Percentiles rank a stretch among this genome's conserved stretches.
Conservation (phyloP, 2,797 vertebrate species). For the Lepus townsendii region DNA sequence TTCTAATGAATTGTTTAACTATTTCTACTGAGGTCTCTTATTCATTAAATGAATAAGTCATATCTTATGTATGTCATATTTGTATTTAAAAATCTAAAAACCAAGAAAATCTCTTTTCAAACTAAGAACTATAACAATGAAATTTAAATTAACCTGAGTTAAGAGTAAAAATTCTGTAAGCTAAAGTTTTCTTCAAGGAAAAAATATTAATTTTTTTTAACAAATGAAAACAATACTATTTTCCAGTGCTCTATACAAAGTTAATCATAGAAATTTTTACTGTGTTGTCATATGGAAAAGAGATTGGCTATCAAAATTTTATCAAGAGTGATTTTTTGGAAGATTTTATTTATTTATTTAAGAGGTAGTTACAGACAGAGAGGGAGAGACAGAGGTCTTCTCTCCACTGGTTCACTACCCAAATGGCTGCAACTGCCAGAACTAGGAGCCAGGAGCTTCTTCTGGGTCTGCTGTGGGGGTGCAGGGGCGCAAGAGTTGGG, state of each 20-base stretch:
- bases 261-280: constrained; percentile 17
- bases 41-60: neutral
- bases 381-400: no score
- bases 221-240: neutral
- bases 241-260: constrained; percentile 19
- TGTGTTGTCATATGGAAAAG: constrained; percentile 21
- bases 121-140: no score
- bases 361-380: no score
- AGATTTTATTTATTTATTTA: no score
- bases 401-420: no score
- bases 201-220: neutral
- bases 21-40: neutral
- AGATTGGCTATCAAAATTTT: neutral
- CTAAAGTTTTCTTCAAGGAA: no score
- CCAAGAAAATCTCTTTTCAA: neutral
- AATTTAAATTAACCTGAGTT: no score
- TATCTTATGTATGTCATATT: constrained; percentile 1
- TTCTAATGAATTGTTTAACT: neutral
- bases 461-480: no score
- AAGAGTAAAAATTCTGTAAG: no score
- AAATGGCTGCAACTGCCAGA: no score
- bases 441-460: no score
- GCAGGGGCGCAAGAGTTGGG: no score
- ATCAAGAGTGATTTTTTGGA: neutral
- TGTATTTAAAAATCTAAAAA: neutral